phyloP scores from a whole-genome alignment of 2,888 invertebrate genomes.

The Pterostichus niger region DNA sequence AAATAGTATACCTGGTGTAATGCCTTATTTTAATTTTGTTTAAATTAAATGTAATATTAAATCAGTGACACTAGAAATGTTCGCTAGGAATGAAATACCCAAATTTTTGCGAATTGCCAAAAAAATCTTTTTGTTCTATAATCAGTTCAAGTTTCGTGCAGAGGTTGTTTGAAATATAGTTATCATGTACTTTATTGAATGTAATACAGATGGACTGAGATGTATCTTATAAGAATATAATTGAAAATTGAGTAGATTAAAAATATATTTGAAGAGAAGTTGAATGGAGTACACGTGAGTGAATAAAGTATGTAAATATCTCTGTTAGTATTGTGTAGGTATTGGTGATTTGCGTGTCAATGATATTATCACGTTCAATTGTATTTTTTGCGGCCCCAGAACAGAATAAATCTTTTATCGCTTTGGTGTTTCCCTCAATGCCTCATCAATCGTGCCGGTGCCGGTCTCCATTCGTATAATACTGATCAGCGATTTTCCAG shows the following conservation, averaged over 20 bases:
- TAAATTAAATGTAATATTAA: too few relatives aligned
- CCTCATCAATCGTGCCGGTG: slow-evolving; percentile 50
- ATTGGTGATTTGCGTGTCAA: not conserved
- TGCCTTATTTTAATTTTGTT: too few relatives aligned
- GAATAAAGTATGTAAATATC: not conserved
- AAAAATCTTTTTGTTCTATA: too few relatives aligned
- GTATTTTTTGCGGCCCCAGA: slow-evolving; percentile 26
- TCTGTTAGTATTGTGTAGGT: not conserved
- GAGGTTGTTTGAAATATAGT: not conserved
- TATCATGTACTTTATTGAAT: not conserved
- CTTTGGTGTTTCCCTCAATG: slow-evolving; percentile 43
- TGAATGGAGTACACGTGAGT: not conserved
- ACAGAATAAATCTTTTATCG: slow-evolving; percentile 52
- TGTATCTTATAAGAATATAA: not conserved
- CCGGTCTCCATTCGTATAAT: slow-evolving; percentile 48
- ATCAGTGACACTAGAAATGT: too few relatives aligned
- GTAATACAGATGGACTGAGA: not conserved
- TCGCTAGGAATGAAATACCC: too few relatives aligned
- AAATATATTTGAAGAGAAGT: not conserved
- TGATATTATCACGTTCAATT: not conserved
- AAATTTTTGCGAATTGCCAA: too few relatives aligned
- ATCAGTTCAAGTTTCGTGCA: too few relatives aligned
- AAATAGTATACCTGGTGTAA: too few relatives aligned
- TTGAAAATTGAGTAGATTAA: not conserved
- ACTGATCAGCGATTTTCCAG: slow-evolving; percentile 63